Evolutionary conservation across 2,888 invertebrate species (phyloP).

Genomic region (Drosophila longiperda): DNA sequence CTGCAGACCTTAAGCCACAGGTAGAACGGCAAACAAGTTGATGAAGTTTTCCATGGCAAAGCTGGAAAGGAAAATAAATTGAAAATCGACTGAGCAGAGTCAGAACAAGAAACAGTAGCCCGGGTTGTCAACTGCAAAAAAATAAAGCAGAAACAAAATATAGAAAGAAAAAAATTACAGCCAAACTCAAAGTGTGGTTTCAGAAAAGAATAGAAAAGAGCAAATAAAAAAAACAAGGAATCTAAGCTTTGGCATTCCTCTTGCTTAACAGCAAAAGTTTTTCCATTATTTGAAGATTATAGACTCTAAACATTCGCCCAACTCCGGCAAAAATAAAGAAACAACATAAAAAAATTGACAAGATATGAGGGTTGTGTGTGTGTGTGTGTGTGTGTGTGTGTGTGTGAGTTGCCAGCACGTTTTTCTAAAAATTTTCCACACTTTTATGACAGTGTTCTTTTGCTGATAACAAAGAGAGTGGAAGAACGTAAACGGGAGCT

Average conservation of each 20-base stretch:
- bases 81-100: constrained; percentile 72
- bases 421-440: constrained; percentile 73
- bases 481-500: neutral
- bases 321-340: constrained; percentile 11
- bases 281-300: constrained; percentile 84
- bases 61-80: constrained; percentile 58
- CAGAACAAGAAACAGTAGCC: constrained; percentile 50
- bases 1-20: constrained; percentile 73
- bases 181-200: constrained; percentile 60
- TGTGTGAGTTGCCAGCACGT: constrained; percentile 62
- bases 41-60: constrained; percentile 68
- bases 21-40: constrained; percentile 71
- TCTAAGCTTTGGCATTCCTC: constrained; percentile 80
- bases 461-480: constrained; percentile 47
- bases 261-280: constrained; percentile 83
- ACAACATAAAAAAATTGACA: constrained; percentile 43
- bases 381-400: constrained; percentile 23
- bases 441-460: constrained; percentile 76
- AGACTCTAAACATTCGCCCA: constrained; percentile 79
- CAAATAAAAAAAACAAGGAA: constrained; percentile 47
- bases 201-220: constrained; percentile 19
- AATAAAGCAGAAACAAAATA: constrained; percentile 16
- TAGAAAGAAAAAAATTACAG: constrained; percentile 27
- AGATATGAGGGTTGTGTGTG: constrained; percentile 60
- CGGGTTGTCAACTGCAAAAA: constrained; percentile 68